Conservation (phyloP, 2,797 vertebrate genomes). For the Galago senegalensis region DNA sequence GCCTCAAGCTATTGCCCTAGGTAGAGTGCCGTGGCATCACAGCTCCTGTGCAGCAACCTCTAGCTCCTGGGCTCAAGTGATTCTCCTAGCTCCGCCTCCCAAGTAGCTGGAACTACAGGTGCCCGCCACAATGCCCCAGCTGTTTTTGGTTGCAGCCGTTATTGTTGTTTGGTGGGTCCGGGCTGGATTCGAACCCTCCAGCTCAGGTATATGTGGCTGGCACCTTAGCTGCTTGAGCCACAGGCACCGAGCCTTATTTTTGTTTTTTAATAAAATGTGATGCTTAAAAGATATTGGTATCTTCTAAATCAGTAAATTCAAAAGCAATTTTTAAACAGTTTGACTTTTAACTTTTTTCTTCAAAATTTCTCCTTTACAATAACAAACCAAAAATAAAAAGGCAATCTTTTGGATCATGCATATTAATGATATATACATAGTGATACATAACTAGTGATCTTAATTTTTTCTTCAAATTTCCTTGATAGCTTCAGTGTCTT, state of each 20-base stretch:
- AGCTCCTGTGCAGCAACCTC: too few species aligned
- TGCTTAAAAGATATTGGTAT: background rate
- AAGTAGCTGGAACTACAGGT: too few species aligned
- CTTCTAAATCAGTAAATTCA: background rate
- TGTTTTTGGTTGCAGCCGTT: too few species aligned
- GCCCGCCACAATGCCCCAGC: too few species aligned
- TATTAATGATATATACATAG: background rate
- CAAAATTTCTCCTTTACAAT: background rate
- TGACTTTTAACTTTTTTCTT: slow-evolving; percentile 30
- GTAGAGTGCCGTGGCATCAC: too few species aligned
- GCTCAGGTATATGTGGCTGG: too few species aligned
- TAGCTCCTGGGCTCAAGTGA: too few species aligned
- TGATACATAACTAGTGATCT: background rate
- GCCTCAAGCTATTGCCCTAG: too few species aligned
- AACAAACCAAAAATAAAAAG: slow-evolving; percentile 12
- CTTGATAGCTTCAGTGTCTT: background rate
- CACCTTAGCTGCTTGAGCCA: too few species aligned
- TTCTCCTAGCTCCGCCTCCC: too few species aligned
- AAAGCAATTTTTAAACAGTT: slow-evolving; percentile 22
- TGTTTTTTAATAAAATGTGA: background rate
- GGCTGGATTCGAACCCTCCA: too few species aligned
- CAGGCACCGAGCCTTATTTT: background rate
- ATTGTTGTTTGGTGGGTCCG: too few species aligned
- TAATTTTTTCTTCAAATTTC: background rate
- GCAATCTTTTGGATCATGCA: background rate